Percentiles rank a stretch among this genome's conserved stretches.
Evolutionary conservation across 2,888 invertebrate species (phyloP).

Genomic region (Parelbella ahira): DNA sequence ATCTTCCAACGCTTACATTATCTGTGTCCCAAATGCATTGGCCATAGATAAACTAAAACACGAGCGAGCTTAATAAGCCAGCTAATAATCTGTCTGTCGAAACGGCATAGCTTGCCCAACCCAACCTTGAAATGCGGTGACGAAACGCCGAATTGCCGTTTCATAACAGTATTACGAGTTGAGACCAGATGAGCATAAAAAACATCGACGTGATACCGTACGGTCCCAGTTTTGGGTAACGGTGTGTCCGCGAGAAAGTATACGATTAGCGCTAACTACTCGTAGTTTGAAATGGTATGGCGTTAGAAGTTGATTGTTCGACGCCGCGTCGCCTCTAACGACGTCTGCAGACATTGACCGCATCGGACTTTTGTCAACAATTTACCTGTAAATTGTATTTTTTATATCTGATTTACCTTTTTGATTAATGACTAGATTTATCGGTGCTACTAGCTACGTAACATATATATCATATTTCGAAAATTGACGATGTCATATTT

Average conservation of each 20-base stretch:
- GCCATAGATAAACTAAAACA: slow-evolving; percentile 16
- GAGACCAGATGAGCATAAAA: slow-evolving; percentile 59
- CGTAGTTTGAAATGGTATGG: slow-evolving; percentile 45
- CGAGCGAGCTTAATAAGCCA: slow-evolving; percentile 18
- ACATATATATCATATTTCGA: no score
- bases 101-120: slow-evolving; percentile 38
- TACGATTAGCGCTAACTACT: slow-evolving; percentile 72
- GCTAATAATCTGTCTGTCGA: slow-evolving; percentile 21
- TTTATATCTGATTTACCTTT: no score
- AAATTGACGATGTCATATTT: no score
- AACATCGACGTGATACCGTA: slow-evolving; percentile 69
- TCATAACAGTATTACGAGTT: slow-evolving; percentile 76
- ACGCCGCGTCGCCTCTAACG: slow-evolving; percentile 44
- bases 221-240: slow-evolving; percentile 73
- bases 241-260: slow-evolving; percentile 60
- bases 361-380: no score
- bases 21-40: slow-evolving; percentile 24
- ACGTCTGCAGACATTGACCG: slow-evolving; percentile 3
- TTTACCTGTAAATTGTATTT: no score
- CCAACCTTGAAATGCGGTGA: slow-evolving; percentile 54
- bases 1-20: slow-evolving; percentile 13
- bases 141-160: slow-evolving; percentile 61
- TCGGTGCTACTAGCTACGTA: no score
- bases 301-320: slow-evolving; percentile 41
- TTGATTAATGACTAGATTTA: no score